These are phyloP conservation scores for Athrips mouffetella DNA, from an alignment of 2,888 invertebrate genomes.

Conservation along the genomic window DNA sequence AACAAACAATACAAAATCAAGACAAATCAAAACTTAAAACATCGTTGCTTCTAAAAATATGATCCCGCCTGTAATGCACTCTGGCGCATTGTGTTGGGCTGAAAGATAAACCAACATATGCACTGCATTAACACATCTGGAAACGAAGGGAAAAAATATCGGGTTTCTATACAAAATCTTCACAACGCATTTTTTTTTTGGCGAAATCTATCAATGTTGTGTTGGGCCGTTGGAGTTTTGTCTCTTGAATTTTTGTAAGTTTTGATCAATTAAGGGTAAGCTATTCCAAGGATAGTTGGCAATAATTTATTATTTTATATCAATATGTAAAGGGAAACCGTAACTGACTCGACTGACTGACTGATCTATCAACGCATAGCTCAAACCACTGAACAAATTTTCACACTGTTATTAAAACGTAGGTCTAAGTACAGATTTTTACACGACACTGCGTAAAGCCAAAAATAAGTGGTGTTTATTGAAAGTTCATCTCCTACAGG, in stretches of 20 bases:
- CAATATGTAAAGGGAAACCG: too few relatives aligned
- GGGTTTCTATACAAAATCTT: constrained; percentile 39
- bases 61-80: constrained; percentile 35
- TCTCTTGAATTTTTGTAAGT: constrained; percentile 24
- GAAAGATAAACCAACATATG: constrained; percentile 53
- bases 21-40: constrained; percentile 16
- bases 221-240: constrained; percentile 42
- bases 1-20: constrained; percentile 8
- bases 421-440: too few relatives aligned
- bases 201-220: constrained; percentile 23
- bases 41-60: constrained; percentile 46
- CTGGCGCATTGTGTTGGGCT: constrained; percentile 41
- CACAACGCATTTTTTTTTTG: constrained; percentile 46
- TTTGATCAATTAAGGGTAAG: too few relatives aligned
- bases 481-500: too few relatives aligned
- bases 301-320: background rate
- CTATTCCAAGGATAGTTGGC: background rate
- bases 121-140: constrained; percentile 58
- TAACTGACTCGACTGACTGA: too few relatives aligned
- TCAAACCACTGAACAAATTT: too few relatives aligned
- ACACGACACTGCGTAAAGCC: too few relatives aligned
- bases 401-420: too few relatives aligned
- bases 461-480: too few relatives aligned
- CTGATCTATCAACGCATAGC: too few relatives aligned
- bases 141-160: constrained; percentile 46